Conservation (phyloP, 2,113 vertebrate species). For the Rhodinocichla rosea region DNA sequence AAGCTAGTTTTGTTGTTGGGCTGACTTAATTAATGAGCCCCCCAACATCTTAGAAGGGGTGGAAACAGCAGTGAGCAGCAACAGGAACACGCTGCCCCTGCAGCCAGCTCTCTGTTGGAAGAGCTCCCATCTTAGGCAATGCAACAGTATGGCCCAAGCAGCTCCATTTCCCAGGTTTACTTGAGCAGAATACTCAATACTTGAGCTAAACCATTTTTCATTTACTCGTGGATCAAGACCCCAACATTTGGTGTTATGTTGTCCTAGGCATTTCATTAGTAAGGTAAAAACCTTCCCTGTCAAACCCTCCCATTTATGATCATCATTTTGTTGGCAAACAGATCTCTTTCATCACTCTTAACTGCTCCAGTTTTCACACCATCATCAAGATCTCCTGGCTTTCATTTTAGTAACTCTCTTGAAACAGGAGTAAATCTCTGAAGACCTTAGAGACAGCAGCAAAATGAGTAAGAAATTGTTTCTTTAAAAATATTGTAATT, state of each 20-base stretch:
- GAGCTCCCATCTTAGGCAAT: neutral
- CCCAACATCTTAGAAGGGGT: neutral
- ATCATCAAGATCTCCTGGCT: neutral
- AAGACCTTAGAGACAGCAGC: neutral
- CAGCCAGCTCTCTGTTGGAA: neutral
- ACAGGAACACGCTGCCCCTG: neutral
- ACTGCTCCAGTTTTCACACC: neutral
- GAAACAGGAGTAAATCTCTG: neutral
- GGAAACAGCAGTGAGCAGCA: neutral
- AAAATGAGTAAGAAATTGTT: neutral
- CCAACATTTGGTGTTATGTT: rapidly evolving
- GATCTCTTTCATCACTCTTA: neutral
- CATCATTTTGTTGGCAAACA: neutral
- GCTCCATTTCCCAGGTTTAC: neutral
- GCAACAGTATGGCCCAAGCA: neutral
- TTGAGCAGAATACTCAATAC: neutral
- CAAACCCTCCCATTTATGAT: neutral
- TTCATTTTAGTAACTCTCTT: neutral
- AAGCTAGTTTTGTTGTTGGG: neutral
- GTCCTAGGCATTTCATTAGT: neutral
- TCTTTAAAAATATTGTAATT: neutral
- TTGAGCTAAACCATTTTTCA: neutral
- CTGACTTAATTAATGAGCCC: neutral
- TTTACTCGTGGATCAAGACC: neutral
- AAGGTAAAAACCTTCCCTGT: neutral